phyloP scores from a whole-genome alignment of 2,797 vertebrate species.

The Oophaga sylvatica region DNA sequence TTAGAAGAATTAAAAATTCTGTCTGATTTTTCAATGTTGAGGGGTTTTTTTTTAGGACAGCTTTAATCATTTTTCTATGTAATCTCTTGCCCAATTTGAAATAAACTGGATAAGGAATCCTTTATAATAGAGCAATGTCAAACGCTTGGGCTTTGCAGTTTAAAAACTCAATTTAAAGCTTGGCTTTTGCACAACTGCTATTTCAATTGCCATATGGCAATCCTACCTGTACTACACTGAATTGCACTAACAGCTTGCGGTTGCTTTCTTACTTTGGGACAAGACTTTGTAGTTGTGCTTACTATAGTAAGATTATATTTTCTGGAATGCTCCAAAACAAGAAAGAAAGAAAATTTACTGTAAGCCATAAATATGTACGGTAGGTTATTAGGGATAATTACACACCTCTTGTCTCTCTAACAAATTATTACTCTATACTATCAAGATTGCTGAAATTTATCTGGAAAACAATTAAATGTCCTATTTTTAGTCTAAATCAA shows the following conservation, averaged over 20 bases:
- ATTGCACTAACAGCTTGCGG: conserved; percentile 22
- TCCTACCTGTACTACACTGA: conserved; percentile 41
- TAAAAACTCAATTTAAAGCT: conserved; percentile 48
- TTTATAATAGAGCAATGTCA: conserved; percentile 41
- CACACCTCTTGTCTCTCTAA: not conserved
- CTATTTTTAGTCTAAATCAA: not conserved
- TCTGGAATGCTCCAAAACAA: not conserved
- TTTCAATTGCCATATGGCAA: conserved; percentile 39
- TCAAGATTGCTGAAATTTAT: not conserved
- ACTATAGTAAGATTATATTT: not conserved
- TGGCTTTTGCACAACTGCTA: conserved; percentile 30
- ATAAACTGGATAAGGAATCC: conserved; percentile 44
- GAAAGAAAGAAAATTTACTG: not conserved
- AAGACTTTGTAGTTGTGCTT: conserved; percentile 19
- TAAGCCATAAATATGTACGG: not conserved
- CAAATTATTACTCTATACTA: not conserved
- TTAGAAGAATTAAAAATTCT: conserved; percentile 46
- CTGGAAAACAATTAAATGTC: not conserved
- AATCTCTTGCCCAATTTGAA: conserved; percentile 46
- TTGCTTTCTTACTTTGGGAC: conserved; percentile 8
- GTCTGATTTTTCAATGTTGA: conserved; percentile 21
- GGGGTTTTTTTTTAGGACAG: conserved; percentile 44
- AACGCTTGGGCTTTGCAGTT: conserved; percentile 21
- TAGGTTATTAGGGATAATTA: not conserved
- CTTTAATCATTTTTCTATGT: conserved; percentile 48